These are phyloP conservation scores for Notoglanidium macrostoma DNA, from an alignment of 2,797 vertebrate species.

Conservation along the genomic window DNA sequence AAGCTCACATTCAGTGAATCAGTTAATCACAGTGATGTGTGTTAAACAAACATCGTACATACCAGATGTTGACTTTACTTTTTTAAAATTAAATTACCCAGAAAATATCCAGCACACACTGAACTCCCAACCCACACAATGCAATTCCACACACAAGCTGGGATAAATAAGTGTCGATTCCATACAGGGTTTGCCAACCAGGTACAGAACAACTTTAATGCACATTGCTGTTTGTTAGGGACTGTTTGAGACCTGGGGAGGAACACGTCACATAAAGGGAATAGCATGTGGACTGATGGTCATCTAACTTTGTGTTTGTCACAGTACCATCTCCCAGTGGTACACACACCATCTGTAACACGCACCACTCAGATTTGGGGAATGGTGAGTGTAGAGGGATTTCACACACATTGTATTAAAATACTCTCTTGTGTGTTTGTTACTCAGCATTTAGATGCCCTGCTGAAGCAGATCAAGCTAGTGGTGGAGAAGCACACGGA, in stretches of 20 bases:
- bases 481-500: slow-evolving; percentile 99
- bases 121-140: not conserved
- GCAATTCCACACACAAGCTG: not conserved
- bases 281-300: not conserved
- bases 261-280: not conserved
- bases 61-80: not conserved
- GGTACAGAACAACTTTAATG: not conserved
- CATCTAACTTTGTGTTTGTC: not conserved
- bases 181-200: not conserved
- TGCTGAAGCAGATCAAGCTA: slow-evolving; percentile 96
- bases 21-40: not conserved
- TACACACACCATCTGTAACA: not conserved
- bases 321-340: not conserved
- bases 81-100: not conserved
- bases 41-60: too few relatives aligned
- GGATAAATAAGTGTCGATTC: not conserved
- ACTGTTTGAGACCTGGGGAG: not conserved
- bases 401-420: not conserved
- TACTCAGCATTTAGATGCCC: slow-evolving; percentile 88
- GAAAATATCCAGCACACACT: not conserved
- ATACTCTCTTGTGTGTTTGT: not conserved
- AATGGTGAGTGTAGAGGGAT: not conserved
- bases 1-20: not conserved
- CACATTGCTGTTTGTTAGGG: not conserved
- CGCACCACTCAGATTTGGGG: not conserved